These are phyloP conservation scores for Epirrita christyi DNA, from an alignment of 2,888 invertebrate species.

Conservation along the genomic window DNA sequence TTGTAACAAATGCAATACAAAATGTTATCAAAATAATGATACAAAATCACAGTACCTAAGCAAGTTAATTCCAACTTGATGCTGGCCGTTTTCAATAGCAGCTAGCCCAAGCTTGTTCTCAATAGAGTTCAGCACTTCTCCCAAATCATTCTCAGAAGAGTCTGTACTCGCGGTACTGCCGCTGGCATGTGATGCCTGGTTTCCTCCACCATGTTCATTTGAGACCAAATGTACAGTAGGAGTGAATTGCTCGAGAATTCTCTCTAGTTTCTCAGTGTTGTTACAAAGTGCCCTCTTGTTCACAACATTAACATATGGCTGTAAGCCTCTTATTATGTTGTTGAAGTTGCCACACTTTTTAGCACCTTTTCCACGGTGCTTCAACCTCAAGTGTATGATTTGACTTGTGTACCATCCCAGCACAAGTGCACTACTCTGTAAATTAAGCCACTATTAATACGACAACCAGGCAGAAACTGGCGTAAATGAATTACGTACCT, in stretches of 20 bases:
- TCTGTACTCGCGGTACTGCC: constrained; percentile 46
- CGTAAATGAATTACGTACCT: neutral
- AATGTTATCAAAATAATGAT: too few relatives aligned
- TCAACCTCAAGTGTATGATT: constrained; percentile 72
- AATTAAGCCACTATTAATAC: constrained; percentile 36
- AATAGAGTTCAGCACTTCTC: constrained; percentile 83
- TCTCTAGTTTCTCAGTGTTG: constrained; percentile 54
- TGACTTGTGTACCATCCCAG: constrained; percentile 87
- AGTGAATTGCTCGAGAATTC: constrained; percentile 53
- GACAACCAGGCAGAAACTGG: neutral
- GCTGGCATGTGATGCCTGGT: constrained; percentile 36
- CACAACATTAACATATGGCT: constrained; percentile 54
- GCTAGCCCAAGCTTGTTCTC: constrained; percentile 86
- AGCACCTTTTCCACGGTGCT: constrained; percentile 47
- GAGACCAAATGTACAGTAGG: constrained; percentile 70
- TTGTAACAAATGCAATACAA: neutral
- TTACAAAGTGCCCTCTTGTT: constrained; percentile 51
- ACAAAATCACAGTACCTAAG: constrained; percentile 63
- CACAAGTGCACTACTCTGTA: constrained; percentile 85
- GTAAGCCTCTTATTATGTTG: constrained; percentile 52
- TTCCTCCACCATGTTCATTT: constrained; percentile 60
- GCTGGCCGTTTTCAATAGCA: constrained; percentile 83
- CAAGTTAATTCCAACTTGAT: constrained; percentile 82
- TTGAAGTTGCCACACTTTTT: constrained; percentile 48
- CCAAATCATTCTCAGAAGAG: constrained; percentile 69